These are phyloP conservation scores for Xenops minutus DNA, from an alignment of 2,797 vertebrate genomes.

Conservation along the genomic window DNA sequence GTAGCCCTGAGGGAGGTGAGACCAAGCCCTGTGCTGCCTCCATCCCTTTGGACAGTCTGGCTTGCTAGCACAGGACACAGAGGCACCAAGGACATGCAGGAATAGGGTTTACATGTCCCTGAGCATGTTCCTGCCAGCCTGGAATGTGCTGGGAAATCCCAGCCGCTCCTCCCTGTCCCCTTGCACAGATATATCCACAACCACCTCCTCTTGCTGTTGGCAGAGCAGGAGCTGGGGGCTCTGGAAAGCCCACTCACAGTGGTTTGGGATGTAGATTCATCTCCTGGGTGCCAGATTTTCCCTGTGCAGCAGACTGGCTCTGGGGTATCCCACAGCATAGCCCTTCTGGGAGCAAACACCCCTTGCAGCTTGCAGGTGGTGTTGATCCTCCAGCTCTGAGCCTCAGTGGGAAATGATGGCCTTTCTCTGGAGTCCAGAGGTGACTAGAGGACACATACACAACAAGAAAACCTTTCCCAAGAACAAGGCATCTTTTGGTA, in stretches of 20 bases:
- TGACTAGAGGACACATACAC: background rate
- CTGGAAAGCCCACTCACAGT: background rate
- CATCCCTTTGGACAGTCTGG: background rate
- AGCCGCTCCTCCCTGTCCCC: background rate
- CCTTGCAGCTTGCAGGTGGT: background rate
- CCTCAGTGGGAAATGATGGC: background rate
- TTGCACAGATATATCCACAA: background rate
- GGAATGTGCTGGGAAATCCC: background rate
- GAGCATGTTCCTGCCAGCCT: background rate
- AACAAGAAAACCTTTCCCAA: background rate
- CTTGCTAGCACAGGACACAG: background rate
- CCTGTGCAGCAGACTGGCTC: background rate
- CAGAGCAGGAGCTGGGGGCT: background rate
- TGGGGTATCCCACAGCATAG: background rate
- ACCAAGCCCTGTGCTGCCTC: background rate
- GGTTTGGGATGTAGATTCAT: background rate
- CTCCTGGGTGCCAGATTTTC: background rate
- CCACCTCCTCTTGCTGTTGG: accelerated
- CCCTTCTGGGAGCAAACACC: background rate
- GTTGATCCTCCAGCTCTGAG: background rate
- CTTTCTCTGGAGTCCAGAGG: background rate
- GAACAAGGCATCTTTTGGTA: background rate
- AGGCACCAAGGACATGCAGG: accelerated
- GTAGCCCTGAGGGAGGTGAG: background rate
- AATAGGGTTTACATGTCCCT: background rate